These are phyloP conservation scores for Drosophila persimilis DNA, from an alignment of 1,140 invertebrate species.

Conservation along the genomic window DNA sequence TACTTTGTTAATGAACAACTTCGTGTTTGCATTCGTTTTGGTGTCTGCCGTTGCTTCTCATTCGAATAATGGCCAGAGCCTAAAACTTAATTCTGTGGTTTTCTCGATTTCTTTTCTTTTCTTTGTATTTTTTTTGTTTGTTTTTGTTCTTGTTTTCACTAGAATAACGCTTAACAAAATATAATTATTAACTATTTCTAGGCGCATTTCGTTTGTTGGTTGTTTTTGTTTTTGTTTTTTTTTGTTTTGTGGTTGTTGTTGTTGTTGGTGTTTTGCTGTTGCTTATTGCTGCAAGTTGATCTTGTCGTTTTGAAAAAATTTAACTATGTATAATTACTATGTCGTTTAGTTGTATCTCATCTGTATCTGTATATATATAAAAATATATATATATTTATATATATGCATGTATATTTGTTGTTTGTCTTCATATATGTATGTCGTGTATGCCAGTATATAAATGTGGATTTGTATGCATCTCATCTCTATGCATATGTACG, in stretches of 20 bases:
- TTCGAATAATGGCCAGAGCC: conserved; percentile 43
- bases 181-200: conserved; percentile 77
- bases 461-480: conserved; percentile 1
- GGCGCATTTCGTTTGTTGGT: conserved; percentile 61
- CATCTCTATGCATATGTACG: conserved; percentile 2
- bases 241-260: conserved; percentile 35
- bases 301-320: conserved; percentile 63
- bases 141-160: conserved; percentile 48
- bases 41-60: conserved; percentile 26
- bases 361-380: conserved; percentile 67
- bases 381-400: conserved; percentile 71
- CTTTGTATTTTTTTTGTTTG: conserved; percentile 30
- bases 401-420: conserved; percentile 2
- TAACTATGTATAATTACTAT: conserved; percentile 64
- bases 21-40: conserved; percentile 44
- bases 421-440: conserved; percentile 10
- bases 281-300: conserved; percentile 60
- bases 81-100: conserved; percentile 69
- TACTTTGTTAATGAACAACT: conserved; percentile 69
- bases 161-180: conserved; percentile 80
- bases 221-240: conserved; percentile 23
- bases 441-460: conserved; percentile 24
- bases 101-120: conserved; percentile 41
- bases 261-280: conserved; percentile 3
- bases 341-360: conserved; percentile 38